Evolutionary conservation across 35 echinoderm and acorn worm genomes (phyloP), one percentile per base, ranked within the genome.

Genomic region (Heliocidaris tuberculata): DNA sequence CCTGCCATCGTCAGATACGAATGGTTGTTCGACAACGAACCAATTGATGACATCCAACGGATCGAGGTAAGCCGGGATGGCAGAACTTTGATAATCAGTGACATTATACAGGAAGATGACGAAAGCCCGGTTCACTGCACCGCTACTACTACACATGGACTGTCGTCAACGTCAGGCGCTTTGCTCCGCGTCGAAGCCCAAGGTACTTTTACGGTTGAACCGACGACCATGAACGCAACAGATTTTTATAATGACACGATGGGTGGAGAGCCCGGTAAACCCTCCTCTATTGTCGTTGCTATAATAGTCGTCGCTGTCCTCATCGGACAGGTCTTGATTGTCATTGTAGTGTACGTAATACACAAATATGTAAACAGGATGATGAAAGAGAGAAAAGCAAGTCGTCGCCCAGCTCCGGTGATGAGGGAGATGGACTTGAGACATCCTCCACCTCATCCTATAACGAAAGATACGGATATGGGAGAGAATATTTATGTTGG

Each of bases 121-220:
- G 48, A 94, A 15, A 61, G 78, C 12, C 35, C 60, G 3, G 94
- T 97, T 50, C 88, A 88, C 12, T 97, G 96, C 85, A 86, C 92
- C 19, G 96, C 95, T 0, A 47, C 47, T 32, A 97, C 86, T 50
- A 65, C 49, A 31, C 90, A 94, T 31, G 94, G 94, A n/a, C 29
- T 96, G 78, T 48, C 61, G n/a, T 71, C 90, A 50, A 95, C 94
- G n/a, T 70, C 96, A 21, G 92, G 92, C 17, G 95, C 95, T n/a
- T 56, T 48, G 21, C 85, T 96, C 6, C 71, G 48, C 17, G 95
- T 96, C 86, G 7, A 31, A 32, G 47, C 32, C 6, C 32, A 29
- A 4, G 59, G n/a, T 32, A 31, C 16, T 30, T 31, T 31, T 30
- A 95, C 95, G 49, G 60, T 90, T 86, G 70, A 60, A 60, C 50